Percentiles rank a stretch among this genome's conserved stretches.
These are phyloP conservation scores for Chrysolina oricalcia DNA, from an alignment of 2,888 invertebrate species.

Conservation along the genomic window DNA sequence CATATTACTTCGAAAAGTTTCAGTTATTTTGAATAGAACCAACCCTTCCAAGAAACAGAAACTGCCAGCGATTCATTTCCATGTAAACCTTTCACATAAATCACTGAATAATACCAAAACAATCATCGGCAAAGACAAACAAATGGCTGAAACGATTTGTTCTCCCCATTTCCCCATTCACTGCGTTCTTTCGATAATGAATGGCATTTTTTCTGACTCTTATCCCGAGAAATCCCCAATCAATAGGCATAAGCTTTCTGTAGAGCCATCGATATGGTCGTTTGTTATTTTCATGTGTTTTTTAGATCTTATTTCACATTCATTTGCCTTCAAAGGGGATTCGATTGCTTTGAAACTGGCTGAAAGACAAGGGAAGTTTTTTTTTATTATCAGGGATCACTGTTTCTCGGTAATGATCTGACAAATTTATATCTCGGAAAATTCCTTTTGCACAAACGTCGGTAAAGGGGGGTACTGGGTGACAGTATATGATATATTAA, in stretches of 20 bases:
- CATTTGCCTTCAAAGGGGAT: slow-evolving; percentile 6
- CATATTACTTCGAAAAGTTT: too few species aligned
- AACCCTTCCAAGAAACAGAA: background rate
- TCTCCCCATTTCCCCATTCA: slow-evolving; percentile 25
- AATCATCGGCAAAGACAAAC: slow-evolving; percentile 28
- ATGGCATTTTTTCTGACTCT: slow-evolving; percentile 27
- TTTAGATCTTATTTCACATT: slow-evolving; percentile 28
- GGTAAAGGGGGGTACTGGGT: too few species aligned
- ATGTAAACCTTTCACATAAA: background rate
- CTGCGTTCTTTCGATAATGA: slow-evolving; percentile 17
- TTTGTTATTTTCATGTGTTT: slow-evolving; percentile 30
- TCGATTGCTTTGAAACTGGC: background rate
- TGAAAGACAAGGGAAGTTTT: background rate
- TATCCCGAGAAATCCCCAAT: slow-evolving; percentile 26
- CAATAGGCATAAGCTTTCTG: slow-evolving; percentile 17
- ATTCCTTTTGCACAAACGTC: too few species aligned
- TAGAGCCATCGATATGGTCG: slow-evolving; percentile 19
- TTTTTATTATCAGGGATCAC: background rate
- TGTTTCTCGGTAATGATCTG: background rate
- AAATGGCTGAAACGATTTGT: slow-evolving; percentile 26
- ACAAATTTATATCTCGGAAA: too few species aligned
- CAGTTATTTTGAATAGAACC: too few species aligned
- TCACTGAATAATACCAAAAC: slow-evolving; percentile 5
- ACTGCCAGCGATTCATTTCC: background rate
- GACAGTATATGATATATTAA: too few species aligned